These are phyloP conservation scores for Mormyrops attenuatus DNA, from an alignment of 2,797 vertebrate species.

Conservation along the genomic window DNA sequence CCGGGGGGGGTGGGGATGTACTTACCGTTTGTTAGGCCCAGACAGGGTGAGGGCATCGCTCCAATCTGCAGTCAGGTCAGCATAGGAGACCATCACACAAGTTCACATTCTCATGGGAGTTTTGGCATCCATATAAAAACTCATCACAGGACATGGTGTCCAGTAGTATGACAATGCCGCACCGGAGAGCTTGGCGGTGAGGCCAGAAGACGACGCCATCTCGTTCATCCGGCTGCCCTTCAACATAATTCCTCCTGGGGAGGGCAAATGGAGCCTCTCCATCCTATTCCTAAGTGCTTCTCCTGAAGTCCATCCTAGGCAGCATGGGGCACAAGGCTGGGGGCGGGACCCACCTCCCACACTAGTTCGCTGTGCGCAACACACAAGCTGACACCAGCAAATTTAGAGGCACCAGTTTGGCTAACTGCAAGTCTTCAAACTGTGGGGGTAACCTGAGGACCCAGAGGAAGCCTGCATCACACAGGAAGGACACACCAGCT, in stretches of 20 bases:
- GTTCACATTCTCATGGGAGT: background rate
- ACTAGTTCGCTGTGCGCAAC: background rate
- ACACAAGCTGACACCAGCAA: background rate
- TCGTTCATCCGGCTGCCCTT: background rate
- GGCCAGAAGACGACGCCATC: background rate
- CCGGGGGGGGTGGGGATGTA: background rate
- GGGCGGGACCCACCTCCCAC: background rate
- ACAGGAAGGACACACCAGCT: background rate
- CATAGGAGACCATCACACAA: background rate
- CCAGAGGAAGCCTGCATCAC: background rate
- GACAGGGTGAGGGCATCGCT: background rate
- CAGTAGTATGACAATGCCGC: background rate
- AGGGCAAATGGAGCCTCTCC: background rate
- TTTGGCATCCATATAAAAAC: background rate
- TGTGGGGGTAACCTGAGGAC: background rate
- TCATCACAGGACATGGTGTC: background rate
- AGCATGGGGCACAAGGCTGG: background rate
- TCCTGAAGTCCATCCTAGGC: background rate
- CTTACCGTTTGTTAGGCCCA: background rate
- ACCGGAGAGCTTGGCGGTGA: background rate
- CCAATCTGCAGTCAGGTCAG: background rate
- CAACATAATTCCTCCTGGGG: background rate
- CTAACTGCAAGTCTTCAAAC: background rate
- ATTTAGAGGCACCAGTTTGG: background rate
- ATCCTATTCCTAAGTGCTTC: background rate